Percentiles rank a stretch among this genome's conserved stretches.
Conservation (phyloP, 2,888 invertebrate genomes). For the Phengaris alcon region DNA sequence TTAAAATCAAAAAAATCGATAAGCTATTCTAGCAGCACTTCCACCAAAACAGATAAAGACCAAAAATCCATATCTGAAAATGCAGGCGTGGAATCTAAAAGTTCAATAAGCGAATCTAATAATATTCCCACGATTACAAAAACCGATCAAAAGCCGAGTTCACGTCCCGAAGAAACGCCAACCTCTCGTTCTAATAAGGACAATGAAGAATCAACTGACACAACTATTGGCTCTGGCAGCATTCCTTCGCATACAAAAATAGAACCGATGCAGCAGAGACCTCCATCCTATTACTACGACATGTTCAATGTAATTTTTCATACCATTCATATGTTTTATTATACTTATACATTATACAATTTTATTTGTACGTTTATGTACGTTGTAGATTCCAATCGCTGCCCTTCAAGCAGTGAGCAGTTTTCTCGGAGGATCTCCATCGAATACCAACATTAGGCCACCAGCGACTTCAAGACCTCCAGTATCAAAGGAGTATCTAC, state of each 20-base stretch:
- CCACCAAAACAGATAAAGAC: neutral
- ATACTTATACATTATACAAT: too few relatives aligned
- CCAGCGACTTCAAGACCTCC: neutral
- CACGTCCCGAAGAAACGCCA: neutral
- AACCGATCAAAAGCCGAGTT: neutral
- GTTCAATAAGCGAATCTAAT: neutral
- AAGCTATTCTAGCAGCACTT: neutral
- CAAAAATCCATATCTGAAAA: neutral
- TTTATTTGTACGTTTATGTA: neutral
- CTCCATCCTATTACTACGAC: constrained; percentile 6
- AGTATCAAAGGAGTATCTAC: neutral
- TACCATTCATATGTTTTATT: neutral
- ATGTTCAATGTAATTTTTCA: neutral
- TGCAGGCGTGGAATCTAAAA: neutral
- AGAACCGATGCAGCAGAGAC: neutral
- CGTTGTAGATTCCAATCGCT: neutral
- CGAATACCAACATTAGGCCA: neutral
- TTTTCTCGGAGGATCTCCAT: neutral
- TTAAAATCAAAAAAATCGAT: neutral
- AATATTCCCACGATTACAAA: neutral
- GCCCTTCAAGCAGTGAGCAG: constrained; percentile 1
- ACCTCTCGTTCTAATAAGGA: constrained; percentile 9
- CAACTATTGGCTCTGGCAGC: neutral
- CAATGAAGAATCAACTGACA: neutral
- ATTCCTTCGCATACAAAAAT: neutral